Evolutionary conservation across 2,888 invertebrate genomes (phyloP).

Genomic region (Erynnis tages): DNA sequence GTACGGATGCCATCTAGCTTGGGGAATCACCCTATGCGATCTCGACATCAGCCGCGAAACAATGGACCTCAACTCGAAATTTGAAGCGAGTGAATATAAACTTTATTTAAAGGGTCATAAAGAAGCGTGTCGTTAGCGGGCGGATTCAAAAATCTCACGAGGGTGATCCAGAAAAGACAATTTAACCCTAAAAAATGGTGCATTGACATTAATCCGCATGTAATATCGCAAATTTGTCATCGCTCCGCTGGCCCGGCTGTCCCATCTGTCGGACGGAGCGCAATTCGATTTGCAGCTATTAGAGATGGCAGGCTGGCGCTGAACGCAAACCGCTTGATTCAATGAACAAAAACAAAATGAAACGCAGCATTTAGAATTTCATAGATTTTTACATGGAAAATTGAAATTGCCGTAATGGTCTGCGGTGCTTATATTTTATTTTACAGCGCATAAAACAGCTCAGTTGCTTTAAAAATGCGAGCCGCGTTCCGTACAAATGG

Average conservation of each 20-base stretch:
- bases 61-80: constrained; percentile 45
- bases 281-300: constrained; percentile 73
- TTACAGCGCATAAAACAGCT: constrained; percentile 9
- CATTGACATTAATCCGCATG: constrained; percentile 79
- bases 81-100: constrained; percentile 34
- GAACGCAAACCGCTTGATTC: constrained; percentile 47
- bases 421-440: constrained; percentile 14
- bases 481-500: constrained; percentile 13
- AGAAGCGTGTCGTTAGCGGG: constrained; percentile 35
- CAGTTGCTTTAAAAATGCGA: constrained; percentile 15
- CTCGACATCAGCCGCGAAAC: constrained; percentile 51
- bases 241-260: constrained; percentile 58
- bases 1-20: constrained; percentile 75
- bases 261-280: constrained; percentile 68
- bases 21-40: constrained; percentile 79
- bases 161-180: constrained; percentile 76
- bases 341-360: constrained; percentile 46
- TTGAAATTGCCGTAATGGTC: constrained; percentile 22
- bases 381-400: constrained; percentile 12
- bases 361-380: constrained; percentile 21
- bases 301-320: constrained; percentile 47
- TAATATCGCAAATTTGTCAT: constrained; percentile 81
- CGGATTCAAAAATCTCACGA: constrained; percentile 39
- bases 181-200: constrained; percentile 80
- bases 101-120: constrained; percentile 34